Conservation (phyloP, 2,797 vertebrate genomes). For the Gymnodraco acuticeps region DNA sequence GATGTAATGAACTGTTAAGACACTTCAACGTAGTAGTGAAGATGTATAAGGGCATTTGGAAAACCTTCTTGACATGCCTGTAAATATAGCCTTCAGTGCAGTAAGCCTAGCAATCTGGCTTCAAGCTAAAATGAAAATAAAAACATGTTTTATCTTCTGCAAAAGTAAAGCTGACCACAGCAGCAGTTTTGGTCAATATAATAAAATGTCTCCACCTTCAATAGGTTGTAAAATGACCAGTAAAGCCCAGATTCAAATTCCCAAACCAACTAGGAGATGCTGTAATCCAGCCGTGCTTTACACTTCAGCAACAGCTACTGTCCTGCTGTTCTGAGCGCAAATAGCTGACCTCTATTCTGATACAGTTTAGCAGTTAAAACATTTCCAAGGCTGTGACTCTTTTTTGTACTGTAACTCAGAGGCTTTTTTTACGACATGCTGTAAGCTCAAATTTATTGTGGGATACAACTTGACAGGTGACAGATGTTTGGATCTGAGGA, state of each 20-base stretch:
- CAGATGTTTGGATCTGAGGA: constrained; percentile 41
- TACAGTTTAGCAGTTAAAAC: neutral
- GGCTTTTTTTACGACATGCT: neutral
- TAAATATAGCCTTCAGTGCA: neutral
- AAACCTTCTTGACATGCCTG: no score
- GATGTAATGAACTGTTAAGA: no score
- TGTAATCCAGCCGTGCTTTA: constrained; percentile 16
- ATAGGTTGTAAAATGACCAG: neutral
- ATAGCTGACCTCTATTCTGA: neutral
- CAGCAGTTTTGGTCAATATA: constrained; percentile 8
- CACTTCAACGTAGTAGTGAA: no score
- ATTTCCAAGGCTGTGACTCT: neutral
- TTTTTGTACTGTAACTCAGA: neutral
- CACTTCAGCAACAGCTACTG: neutral
- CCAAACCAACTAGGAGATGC: constrained; percentile 4
- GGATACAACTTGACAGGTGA: constrained; percentile 14
- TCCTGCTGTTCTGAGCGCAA: neutral
- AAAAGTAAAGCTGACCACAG: constrained; percentile 5
- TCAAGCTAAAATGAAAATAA: constrained; percentile 16
- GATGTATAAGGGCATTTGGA: no score
- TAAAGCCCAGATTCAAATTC: constrained; percentile 7
- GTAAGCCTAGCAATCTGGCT: neutral
- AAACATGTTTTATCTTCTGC: neutral
- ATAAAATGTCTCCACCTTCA: constrained; percentile 13
- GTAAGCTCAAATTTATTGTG: neutral